Evolutionary conservation across 2,888 invertebrate species (phyloP), one percentile per base, ranked within the genome.

Genomic region (Aromia moschata): DNA sequence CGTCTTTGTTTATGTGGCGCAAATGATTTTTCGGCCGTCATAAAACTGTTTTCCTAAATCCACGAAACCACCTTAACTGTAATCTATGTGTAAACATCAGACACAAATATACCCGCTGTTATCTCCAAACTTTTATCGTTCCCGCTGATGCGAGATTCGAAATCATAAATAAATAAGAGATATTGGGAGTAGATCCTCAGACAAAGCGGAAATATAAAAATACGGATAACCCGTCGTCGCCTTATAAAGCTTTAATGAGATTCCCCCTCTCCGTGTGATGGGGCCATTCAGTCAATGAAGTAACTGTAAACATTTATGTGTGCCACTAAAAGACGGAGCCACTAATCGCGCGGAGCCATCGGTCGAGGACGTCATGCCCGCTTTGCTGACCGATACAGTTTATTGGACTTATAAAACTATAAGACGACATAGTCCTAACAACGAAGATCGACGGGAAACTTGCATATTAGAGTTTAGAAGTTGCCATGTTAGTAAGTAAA

Each of bases 221-320:
- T n/a, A 18, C 18, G 40, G n/a, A 17, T 10, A 9, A 11, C 16
- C 17, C 40, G 3, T 40, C 18, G 38, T 17, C 18, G 15, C 20
- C 18, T 12, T 11, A 43, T 43, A 5, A 43, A 7, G 43, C 20
- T 7, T 30, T 44, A 20, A 30, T 30, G 33, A 16, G 44, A 11
- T 25, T 43, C 11, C 18, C 20, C n/a, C 1, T 18, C 18, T 20
- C 47, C 9, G 14, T 25, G n/a, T 15, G 15, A 38, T 20, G 30
- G 18, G 14, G 38, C 30, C n/a, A 25, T 49, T 10, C 10, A 12
- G 25, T 37, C 25, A 25, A 49, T 38, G 30, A n/a, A 2, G 17
- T 16, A n/a, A 38, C 38, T 49, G 38, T 49, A 38, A 49, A 37
- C 49, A 49, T 37, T 49, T 38, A 49, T 47, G 47, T 16, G 10